These are phyloP conservation scores for Helleia helle DNA, from an alignment of 2,888 invertebrate genomes.

Conservation along the genomic window DNA sequence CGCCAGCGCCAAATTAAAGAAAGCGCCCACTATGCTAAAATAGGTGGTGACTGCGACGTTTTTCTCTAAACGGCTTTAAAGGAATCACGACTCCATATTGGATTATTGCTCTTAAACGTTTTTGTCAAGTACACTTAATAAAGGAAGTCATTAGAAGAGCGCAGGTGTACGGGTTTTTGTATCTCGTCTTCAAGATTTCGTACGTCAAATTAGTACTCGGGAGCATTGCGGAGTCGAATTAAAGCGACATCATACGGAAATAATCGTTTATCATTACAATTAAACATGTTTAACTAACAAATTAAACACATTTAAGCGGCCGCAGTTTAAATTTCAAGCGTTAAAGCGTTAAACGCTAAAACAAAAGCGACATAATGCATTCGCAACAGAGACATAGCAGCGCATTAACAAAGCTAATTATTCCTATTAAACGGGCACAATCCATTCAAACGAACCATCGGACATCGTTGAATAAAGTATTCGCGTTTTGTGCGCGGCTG, in stretches of 20 bases:
- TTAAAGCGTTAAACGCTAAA: slow-evolving; percentile 32
- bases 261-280: slow-evolving; percentile 5
- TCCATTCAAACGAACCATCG: slow-evolving; percentile 71
- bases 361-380: slow-evolving; percentile 36
- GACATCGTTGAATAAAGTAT: slow-evolving; percentile 66
- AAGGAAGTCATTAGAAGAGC: slow-evolving; percentile 7
- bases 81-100: slow-evolving; percentile 15
- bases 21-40: slow-evolving; percentile 38
- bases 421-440: slow-evolving; percentile 64
- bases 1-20: slow-evolving; percentile 49
- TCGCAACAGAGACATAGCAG: slow-evolving; percentile 30
- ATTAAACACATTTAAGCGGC: neutral
- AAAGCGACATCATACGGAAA: slow-evolving; percentile 3
- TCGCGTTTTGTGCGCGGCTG: slow-evolving; percentile 66
- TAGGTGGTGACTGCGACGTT: slow-evolving; percentile 31
- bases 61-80: slow-evolving; percentile 17
- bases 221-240: neutral
- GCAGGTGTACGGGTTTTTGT: neutral
- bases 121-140: slow-evolving; percentile 5
- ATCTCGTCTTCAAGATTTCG: slow-evolving; percentile 1
- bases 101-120: slow-evolving; percentile 14
- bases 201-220: slow-evolving; percentile 2
- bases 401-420: slow-evolving; percentile 59
- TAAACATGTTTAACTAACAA: neutral
- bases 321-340: neutral